Evolutionary conservation across 2,113 vertebrate genomes (phyloP).

Genomic region (Syngnathus typhle): DNA sequence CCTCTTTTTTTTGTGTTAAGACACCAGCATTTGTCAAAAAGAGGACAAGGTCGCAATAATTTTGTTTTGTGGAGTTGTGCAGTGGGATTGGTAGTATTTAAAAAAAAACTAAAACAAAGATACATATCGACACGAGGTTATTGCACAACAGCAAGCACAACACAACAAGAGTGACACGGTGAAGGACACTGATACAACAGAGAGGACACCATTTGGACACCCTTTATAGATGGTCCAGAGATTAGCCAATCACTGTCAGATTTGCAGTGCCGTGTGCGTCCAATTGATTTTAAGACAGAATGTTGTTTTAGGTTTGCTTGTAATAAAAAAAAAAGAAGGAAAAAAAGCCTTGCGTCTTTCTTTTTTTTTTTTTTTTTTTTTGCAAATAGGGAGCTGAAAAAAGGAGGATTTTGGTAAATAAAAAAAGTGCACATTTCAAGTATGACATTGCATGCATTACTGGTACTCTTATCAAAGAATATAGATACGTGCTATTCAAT

Average conservation of each 20-base stretch:
- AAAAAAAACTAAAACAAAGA: conserved; percentile 17
- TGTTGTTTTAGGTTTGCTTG: conserved; percentile 49
- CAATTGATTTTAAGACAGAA: conserved; percentile 25
- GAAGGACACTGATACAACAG: conserved; percentile 55
- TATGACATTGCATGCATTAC: conserved; percentile 89
- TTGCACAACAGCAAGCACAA: conserved; percentile 40
- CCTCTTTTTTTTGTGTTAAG: conserved; percentile 23
- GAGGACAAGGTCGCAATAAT: not conserved
- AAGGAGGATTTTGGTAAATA: conserved; percentile 59
- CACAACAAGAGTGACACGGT: conserved; percentile 55
- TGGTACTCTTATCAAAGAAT: conserved; percentile 57
- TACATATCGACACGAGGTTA: conserved; percentile 38
- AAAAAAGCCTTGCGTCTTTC: conserved; percentile 56
- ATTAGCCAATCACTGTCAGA: conserved; percentile 63
- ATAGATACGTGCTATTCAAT: conserved; percentile 61
- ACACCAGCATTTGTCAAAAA: conserved; percentile 14
- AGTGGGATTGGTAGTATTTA: conserved; percentile 9
- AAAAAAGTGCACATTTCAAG: conserved; percentile 65
- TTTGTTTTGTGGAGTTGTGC: conserved; percentile 38
- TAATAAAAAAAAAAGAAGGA: conserved; percentile 16
- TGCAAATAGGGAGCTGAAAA: conserved; percentile 57
- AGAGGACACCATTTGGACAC: conserved; percentile 70
- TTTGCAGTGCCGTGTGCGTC: conserved; percentile 44
- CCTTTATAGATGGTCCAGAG: conserved; percentile 77
- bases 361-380: conserved; percentile 51